Conservation (phyloP, 2,113 vertebrate species). For the Cyprinus carpio region DNA sequence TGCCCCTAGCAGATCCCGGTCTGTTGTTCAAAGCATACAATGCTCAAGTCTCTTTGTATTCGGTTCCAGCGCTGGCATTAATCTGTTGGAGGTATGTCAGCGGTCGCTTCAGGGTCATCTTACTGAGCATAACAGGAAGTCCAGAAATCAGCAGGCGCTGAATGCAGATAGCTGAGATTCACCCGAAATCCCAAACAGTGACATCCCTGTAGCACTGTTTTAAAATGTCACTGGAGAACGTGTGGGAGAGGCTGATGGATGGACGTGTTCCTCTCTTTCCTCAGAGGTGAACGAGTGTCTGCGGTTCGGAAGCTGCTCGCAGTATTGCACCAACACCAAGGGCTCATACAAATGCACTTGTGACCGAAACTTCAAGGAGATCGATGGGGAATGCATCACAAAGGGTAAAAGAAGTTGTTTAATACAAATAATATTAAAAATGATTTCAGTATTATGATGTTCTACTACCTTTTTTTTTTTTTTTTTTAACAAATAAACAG, state of each 20-base stretch:
- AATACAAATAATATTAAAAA: not conserved
- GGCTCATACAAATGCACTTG: slow-evolving; percentile 84
- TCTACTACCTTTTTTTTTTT: not conserved
- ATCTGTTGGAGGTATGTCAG: not conserved
- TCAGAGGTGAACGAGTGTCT: slow-evolving; percentile 86
- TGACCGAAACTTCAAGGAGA: slow-evolving; percentile 82
- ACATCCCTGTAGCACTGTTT: slow-evolving; percentile 6
- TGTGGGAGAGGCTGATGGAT: not conserved
- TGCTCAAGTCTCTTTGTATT: slow-evolving; percentile 32
- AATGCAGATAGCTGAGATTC: not conserved
- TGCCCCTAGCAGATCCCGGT: not conserved
- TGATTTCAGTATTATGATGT: not conserved
- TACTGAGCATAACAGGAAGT: not conserved
- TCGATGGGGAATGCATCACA: slow-evolving; percentile 79
- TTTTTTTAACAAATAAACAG: not conserved
- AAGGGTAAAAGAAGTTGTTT: slow-evolving; percentile 74
- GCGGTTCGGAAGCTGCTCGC: slow-evolving; percentile 82
- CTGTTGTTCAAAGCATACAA: not conserved
- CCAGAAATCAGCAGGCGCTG: slow-evolving; percentile 4
- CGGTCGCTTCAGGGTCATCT: slow-evolving; percentile 32
- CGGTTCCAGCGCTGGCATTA: not conserved
- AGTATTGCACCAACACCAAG: slow-evolving; percentile 81
- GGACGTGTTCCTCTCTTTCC: slow-evolving; percentile 1
- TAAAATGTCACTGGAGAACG: slow-evolving; percentile 18
- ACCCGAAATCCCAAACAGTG: slow-evolving; percentile 5